These are phyloP conservation scores for Torymus aiolomorphi DNA, from an alignment of 2,888 invertebrate species.

Conservation along the genomic window DNA sequence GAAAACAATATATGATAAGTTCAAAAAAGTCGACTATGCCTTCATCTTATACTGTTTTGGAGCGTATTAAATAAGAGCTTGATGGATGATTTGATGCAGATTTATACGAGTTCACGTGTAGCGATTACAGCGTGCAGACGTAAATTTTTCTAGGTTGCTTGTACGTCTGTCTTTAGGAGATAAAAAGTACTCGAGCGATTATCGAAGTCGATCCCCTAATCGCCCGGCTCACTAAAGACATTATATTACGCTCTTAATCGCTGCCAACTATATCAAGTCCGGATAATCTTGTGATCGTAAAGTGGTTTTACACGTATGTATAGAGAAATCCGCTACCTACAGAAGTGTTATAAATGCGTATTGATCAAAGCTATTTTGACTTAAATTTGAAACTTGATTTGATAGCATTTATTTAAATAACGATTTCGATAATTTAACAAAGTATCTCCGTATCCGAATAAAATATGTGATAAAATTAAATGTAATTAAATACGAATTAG, in stretches of 20 bases:
- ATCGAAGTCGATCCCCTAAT: constrained; percentile 66
- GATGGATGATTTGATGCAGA: constrained; percentile 3
- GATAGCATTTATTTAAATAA: too few species aligned
- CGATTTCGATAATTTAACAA: too few species aligned
- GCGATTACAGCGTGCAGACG: constrained; percentile 26
- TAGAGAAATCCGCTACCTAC: constrained; percentile 30
- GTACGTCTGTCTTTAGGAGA: constrained; percentile 41
- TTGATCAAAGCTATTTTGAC: constrained; percentile 1
- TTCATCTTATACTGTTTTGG: too few species aligned
- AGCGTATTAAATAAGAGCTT: neutral
- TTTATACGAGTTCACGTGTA: constrained; percentile 4
- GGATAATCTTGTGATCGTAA: constrained; percentile 68
- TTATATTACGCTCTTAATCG: constrained; percentile 67
- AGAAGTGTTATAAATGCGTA: constrained; percentile 13
- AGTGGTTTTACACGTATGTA: constrained; percentile 62
- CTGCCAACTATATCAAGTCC: constrained; percentile 63
- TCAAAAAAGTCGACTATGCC: too few species aligned
- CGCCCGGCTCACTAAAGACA: constrained; percentile 66
- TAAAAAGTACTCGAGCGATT: constrained; percentile 60
- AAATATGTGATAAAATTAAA: too few species aligned
- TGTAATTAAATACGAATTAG: too few species aligned
- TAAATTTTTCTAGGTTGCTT: constrained; percentile 45
- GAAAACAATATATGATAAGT: too few species aligned
- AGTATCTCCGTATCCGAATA: too few species aligned
- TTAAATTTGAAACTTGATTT: neutral